Evolutionary conservation across 2,888 invertebrate species (phyloP).

Genomic region (Azorinus chamasolen): DNA sequence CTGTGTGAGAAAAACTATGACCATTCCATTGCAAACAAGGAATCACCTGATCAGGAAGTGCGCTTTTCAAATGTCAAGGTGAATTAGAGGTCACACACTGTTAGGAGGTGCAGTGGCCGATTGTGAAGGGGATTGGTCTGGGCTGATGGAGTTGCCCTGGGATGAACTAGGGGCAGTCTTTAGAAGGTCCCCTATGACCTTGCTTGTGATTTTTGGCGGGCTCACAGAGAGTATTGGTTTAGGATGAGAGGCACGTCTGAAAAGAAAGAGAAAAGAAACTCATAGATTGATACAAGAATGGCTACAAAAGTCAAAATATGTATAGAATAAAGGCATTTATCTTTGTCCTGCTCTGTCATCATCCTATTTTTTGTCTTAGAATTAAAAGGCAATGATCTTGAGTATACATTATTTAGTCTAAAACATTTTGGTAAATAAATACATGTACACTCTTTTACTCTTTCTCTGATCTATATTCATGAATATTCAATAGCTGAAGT

Average conservation of each 20-base stretch:
- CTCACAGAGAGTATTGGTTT: slow-evolving; percentile 74
- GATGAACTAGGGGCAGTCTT: slow-evolving; percentile 60
- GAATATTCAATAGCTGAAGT: too few species aligned
- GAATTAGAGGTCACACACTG: slow-evolving; percentile 54
- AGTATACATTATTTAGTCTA: too few species aligned
- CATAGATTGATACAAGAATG: background rate
- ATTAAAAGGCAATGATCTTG: too few species aligned
- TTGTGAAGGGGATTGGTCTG: slow-evolving; percentile 45
- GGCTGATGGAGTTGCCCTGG: slow-evolving; percentile 28
- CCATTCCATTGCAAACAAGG: slow-evolving; percentile 18
- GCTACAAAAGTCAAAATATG: background rate
- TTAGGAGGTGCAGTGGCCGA: slow-evolving; percentile 61
- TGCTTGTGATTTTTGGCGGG: slow-evolving; percentile 77
- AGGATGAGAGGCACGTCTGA: slow-evolving; percentile 68
- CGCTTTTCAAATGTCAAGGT: slow-evolving; percentile 40
- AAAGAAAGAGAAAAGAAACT: slow-evolving; percentile 47
- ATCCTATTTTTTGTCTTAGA: too few species aligned
- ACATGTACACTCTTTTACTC: too few species aligned
- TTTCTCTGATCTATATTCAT: too few species aligned
- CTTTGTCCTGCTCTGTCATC: too few species aligned
- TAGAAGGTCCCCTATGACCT: slow-evolving; percentile 73
- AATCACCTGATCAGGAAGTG: background rate
- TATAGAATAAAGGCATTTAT: too few species aligned
- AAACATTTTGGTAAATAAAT: too few species aligned
- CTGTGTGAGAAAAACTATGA: background rate